Conservation (phyloP, 2,113 vertebrate genomes). For the Euleptes europaea region DNA sequence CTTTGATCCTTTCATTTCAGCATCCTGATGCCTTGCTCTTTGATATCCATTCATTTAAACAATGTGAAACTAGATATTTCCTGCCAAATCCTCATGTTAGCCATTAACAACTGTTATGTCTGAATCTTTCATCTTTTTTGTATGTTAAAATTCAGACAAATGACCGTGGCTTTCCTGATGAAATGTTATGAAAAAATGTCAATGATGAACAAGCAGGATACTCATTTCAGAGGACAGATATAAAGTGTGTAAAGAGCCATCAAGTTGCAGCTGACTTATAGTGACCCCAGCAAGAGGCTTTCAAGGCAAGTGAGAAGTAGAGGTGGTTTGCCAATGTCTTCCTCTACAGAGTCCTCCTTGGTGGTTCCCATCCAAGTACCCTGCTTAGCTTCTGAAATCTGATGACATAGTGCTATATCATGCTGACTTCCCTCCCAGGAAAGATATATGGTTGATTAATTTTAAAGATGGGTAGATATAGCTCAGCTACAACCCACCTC, state of each 20-base stretch:
- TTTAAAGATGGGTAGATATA: not conserved
- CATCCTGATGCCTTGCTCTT: conserved; percentile 62
- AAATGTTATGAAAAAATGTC: conserved; percentile 49
- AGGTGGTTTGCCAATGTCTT: no score
- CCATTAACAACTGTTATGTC: conserved; percentile 44
- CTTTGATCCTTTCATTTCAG: conserved; percentile 65
- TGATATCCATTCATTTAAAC: conserved; percentile 63
- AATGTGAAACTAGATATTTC: conserved; percentile 53
- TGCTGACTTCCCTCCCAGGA: not conserved
- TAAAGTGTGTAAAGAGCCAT: not conserved
- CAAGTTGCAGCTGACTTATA: no score
- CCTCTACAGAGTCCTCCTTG: no score
- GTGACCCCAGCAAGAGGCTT: no score
- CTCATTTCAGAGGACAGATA: conserved; percentile 27
- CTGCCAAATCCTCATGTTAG: conserved; percentile 60
- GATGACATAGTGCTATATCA: no score
- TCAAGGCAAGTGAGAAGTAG: no score
- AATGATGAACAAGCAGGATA: conserved; percentile 62
- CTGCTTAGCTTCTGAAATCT: no score
- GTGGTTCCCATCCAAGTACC: no score
- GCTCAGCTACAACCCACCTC: not conserved
- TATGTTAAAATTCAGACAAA: conserved; percentile 66
- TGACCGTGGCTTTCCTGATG: conserved; percentile 39
- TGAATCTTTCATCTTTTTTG: conserved; percentile 63
- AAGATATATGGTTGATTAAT: not conserved